phyloP scores from a whole-genome alignment of 2,113 vertebrate species.

The Aegypius monachus region DNA sequence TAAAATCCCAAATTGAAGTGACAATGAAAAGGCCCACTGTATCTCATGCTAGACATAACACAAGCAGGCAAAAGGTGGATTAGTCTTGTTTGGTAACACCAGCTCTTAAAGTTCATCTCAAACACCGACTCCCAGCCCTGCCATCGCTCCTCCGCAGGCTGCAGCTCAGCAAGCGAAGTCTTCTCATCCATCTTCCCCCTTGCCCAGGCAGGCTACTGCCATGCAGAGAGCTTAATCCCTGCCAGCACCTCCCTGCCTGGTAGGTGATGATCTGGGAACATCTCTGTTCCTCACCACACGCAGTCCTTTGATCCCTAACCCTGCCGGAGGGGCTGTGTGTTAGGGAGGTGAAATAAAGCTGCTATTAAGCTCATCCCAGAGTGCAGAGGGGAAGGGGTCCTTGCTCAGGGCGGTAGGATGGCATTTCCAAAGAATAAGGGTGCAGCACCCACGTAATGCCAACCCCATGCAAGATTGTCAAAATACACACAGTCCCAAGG shows the following conservation, averaged over 20 bases:
- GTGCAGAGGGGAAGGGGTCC: rapidly evolving
- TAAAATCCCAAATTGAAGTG: neutral
- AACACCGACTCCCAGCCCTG: neutral
- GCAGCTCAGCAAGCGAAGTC: neutral
- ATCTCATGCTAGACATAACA: neutral
- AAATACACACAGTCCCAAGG: neutral
- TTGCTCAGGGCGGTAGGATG: neutral
- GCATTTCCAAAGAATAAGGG: neutral
- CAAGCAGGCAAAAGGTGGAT: neutral
- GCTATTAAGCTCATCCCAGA: neutral
- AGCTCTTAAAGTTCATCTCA: neutral
- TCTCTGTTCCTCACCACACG: neutral
- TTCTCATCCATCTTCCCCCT: neutral
- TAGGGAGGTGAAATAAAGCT: neutral
- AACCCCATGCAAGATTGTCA: neutral
- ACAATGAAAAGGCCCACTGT: rapidly evolving
- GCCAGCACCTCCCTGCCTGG: neutral
- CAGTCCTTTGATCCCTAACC: neutral
- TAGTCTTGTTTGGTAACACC: neutral
- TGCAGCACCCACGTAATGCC: neutral
- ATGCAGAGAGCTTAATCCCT: neutral
- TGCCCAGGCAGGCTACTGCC: neutral
- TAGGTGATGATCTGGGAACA: neutral
- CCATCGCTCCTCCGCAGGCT: neutral
- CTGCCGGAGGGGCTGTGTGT: neutral